phyloP scores from a whole-genome alignment of 2,888 invertebrate genomes.

The Macrophya alboannulata region DNA sequence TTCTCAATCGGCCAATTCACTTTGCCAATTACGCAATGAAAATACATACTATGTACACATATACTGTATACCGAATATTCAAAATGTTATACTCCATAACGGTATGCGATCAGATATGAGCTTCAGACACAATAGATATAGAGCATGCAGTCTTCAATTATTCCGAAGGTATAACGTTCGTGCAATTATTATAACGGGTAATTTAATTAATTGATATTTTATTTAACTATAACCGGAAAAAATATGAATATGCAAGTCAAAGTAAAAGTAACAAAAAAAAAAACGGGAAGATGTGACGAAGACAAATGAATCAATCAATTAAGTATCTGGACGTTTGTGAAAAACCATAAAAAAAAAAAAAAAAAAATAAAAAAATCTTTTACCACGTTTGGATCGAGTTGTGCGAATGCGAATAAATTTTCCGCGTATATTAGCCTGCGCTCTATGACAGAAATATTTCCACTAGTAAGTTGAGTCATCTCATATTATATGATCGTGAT shows the following conservation, averaged over 20 bases:
- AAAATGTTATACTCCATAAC: too few relatives aligned
- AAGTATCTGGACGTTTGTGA: neutral
- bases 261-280: neutral
- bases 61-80: too few relatives aligned
- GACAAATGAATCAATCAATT: neutral
- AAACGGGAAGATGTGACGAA: neutral
- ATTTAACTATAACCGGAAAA: neutral
- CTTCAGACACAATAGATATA: neutral
- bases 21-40: neutral
- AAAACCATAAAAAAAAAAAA: too few relatives aligned
- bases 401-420: neutral
- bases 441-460: neutral
- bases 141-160: neutral
- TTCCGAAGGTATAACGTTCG: neutral
- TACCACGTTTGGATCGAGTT: neutral
- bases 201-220: conserved; percentile 18
- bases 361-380: neutral
- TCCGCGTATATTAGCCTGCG: neutral
- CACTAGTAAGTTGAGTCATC: conserved; percentile 20
- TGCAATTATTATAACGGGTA: neutral
- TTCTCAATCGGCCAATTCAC: neutral
- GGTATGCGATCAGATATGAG: neutral
- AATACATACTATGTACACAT: neutral
- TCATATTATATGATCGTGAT: neutral
- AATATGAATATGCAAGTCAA: neutral